Percentiles rank a stretch among this genome's conserved stretches.
Evolutionary conservation across 2,888 invertebrate species (phyloP).

Genomic region (Nudaria mundana): DNA sequence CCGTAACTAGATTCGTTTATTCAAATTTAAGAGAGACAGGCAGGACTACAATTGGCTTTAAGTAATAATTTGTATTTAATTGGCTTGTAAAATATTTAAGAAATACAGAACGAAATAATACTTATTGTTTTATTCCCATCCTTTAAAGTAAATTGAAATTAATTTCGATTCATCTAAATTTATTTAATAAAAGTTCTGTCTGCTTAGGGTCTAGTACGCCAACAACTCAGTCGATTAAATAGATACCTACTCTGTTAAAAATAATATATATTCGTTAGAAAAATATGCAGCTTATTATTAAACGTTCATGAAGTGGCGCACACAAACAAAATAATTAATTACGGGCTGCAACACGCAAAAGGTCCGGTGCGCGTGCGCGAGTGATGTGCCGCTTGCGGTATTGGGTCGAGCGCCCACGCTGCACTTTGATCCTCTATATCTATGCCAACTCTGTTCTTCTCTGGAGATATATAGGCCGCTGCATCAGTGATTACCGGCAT

Average conservation of each 20-base stretch:
- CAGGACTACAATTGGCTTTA: constrained; percentile 62
- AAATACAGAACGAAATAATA: constrained; percentile 62
- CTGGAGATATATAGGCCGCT: constrained; percentile 71
- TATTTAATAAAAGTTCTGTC: not conserved
- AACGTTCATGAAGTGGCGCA: constrained; percentile 45
- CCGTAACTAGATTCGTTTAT: constrained; percentile 34
- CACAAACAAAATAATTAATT: constrained; percentile 50
- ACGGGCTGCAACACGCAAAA: constrained; percentile 54
- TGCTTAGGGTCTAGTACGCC: too few relatives aligned
- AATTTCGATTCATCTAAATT: constrained; percentile 6
- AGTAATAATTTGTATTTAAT: constrained; percentile 47
- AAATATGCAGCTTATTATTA: constrained; percentile 42
- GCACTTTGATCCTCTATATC: constrained; percentile 77
- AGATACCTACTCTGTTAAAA: not conserved
- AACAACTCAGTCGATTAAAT: not conserved
- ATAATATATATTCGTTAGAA: constrained; percentile 21
- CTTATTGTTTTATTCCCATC: constrained; percentile 71
- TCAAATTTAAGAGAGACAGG: constrained; percentile 38
- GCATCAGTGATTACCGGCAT: constrained; percentile 51
- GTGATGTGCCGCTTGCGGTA: constrained; percentile 61
- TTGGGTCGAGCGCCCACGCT: constrained; percentile 77
- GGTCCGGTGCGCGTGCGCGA: constrained; percentile 67
- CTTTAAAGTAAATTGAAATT: constrained; percentile 22
- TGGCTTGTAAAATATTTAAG: constrained; percentile 46
- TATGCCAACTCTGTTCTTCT: constrained; percentile 78